Evolutionary conservation across 2,797 vertebrate genomes (phyloP), one percentile per base, ranked within the genome.

Genomic region (Tarsius wallacei): DNA sequence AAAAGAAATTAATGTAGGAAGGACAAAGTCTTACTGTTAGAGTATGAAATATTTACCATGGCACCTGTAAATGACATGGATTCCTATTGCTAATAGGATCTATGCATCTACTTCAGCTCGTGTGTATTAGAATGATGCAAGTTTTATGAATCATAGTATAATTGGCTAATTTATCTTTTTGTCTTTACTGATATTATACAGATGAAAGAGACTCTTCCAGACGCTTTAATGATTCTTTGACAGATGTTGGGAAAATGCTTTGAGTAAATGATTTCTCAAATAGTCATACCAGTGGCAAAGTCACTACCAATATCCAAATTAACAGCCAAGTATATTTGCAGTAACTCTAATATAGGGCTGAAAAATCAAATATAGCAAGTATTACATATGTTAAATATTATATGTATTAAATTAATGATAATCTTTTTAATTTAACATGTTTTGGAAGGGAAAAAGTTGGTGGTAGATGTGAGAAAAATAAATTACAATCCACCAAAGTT

Each of bases 11-110:
- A 89, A 82, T 71, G 47, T 82, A 59, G 36, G 15, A 80, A 74
- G 28, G 11, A 14, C 94, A 66, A 95, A 80, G 6, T 86, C 28
- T 47, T 91, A 96, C 28, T 85, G 88, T 94, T 93, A 93, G 24
- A 93, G 88, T 88, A 91, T 96, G 49, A 97, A 96, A 90, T 96
- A 94, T 93, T 97, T 94, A 86, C 26, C 49, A 57, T 73, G 77
- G 10, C 16, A 89, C 36, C 28, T 93, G 24, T 93, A 83, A 82
- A 28, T 93, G 85, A 74, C 13, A 2, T 85, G 68, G 24, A 47
- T 63, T 93, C n/a, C 10, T 92, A 71, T 73, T 59, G 31, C 21
- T 71, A 63, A 87, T 22, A 90, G 13, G 61, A 80, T 73, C 68
- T 82, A 28, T 92, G 84, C 22, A 70, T 82, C 61, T 63, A 73